These are phyloP conservation scores for Autographa gamma DNA, from an alignment of 2,888 invertebrate species.

Conservation along the genomic window DNA sequence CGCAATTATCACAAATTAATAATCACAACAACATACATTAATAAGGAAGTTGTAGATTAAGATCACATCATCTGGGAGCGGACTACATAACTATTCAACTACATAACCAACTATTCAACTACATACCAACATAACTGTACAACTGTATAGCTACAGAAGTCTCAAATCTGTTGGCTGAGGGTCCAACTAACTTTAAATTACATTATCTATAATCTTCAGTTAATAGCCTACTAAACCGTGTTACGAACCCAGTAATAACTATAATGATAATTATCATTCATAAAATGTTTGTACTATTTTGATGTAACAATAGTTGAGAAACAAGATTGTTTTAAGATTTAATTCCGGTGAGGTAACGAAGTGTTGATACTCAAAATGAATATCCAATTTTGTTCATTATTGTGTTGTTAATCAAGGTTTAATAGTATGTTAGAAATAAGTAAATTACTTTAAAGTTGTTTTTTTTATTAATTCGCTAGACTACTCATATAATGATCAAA, in stretches of 20 bases:
- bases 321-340: neutral
- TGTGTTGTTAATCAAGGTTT: neutral
- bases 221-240: conserved; percentile 49
- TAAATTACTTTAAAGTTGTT: too few relatives aligned
- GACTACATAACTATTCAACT: conserved; percentile 14
- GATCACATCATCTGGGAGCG: conserved; percentile 52
- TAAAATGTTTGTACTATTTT: conserved; percentile 16
- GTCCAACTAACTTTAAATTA: conserved; percentile 54
- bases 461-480: too few relatives aligned
- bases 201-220: conserved; percentile 55
- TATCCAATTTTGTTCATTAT: neutral
- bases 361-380: neutral
- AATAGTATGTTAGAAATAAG: too few relatives aligned
- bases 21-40: conserved; percentile 33
- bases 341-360: neutral
- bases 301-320: conserved; percentile 5
- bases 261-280: conserved; percentile 38
- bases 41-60: conserved; percentile 57
- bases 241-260: conserved; percentile 37
- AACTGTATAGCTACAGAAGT: neutral
- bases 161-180: conserved; percentile 50
- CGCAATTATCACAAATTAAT: conserved; percentile 19
- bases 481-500: too few relatives aligned
- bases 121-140: too few relatives aligned
- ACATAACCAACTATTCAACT: too few relatives aligned